phyloP scores from a whole-genome alignment of 2,888 invertebrate species.

The Microchrysa polita region DNA sequence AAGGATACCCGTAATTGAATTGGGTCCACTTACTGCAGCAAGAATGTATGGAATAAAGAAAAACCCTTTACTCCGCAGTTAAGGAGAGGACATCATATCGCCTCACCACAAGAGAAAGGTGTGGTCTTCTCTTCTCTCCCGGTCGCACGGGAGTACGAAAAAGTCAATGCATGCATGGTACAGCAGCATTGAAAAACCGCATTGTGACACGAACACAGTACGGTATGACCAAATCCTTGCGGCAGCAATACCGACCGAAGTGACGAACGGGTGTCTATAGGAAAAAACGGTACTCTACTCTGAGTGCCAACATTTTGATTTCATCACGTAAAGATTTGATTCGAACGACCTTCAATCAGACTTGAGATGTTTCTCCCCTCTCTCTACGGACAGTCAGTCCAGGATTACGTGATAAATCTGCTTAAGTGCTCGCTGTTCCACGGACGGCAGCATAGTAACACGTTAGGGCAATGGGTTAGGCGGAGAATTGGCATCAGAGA shows the following conservation, averaged over 20 bases:
- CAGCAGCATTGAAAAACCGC: conserved; percentile 2
- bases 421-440: conserved; percentile 22
- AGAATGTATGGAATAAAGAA: too few relatives aligned
- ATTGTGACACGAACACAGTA: neutral
- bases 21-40: neutral
- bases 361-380: conserved; percentile 5
- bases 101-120: too few relatives aligned
- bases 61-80: neutral
- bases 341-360: conserved; percentile 36
- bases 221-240: neutral
- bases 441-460: neutral
- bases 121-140: too few relatives aligned
- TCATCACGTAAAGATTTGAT: conserved; percentile 43
- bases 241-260: too few relatives aligned
- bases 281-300: conserved; percentile 13
- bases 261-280: too few relatives aligned
- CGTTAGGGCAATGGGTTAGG: too few relatives aligned
- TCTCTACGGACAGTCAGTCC: neutral
- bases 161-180: too few relatives aligned
- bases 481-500: too few relatives aligned
- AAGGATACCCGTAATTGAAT: conserved; percentile 35
- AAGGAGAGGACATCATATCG: neutral
- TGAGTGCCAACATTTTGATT: conserved; percentile 40
- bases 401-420: conserved; percentile 44
- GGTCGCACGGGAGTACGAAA: neutral